Evolutionary conservation across 2,113 vertebrate genomes (phyloP).

Genomic region (Mystacornis crossleyi): DNA sequence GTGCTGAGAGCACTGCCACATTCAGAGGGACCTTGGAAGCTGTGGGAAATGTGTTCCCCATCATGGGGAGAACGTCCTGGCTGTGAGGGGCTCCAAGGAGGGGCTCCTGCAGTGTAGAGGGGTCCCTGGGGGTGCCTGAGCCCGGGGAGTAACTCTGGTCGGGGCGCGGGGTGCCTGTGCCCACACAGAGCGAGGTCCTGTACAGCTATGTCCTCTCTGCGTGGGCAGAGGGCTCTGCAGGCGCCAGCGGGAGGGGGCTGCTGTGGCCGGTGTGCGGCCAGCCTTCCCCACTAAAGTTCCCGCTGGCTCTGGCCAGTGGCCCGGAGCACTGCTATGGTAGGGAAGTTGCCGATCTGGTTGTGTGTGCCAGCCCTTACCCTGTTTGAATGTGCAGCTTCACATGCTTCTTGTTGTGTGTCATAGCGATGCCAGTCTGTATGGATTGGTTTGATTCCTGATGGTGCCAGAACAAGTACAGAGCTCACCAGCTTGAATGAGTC

Average conservation of each 20-base stretch:
- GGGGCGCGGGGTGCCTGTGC: rapidly evolving
- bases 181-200: not conserved
- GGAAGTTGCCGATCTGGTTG: rapidly evolving
- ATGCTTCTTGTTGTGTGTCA: not conserved
- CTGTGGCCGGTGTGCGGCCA: rapidly evolving
- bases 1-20: not conserved
- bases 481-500: not conserved
- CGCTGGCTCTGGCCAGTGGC: not conserved
- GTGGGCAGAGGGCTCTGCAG: not conserved
- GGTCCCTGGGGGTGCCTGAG: not conserved
- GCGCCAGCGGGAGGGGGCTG: not conserved
- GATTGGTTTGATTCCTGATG: not conserved
- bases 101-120: not conserved
- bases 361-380: rapidly evolving
- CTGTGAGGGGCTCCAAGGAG: not conserved
- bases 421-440: rapidly evolving
- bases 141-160: not conserved
- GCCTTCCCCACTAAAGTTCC: not conserved
- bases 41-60: rapidly evolving
- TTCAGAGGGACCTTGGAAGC: not conserved
- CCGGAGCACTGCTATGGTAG: rapidly evolving
- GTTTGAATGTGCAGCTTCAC: not conserved
- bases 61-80: rapidly evolving
- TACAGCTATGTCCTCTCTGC: rapidly evolving
- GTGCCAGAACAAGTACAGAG: not conserved